phyloP scores from a whole-genome alignment of 2,888 invertebrate species.

The Arge pagana region DNA sequence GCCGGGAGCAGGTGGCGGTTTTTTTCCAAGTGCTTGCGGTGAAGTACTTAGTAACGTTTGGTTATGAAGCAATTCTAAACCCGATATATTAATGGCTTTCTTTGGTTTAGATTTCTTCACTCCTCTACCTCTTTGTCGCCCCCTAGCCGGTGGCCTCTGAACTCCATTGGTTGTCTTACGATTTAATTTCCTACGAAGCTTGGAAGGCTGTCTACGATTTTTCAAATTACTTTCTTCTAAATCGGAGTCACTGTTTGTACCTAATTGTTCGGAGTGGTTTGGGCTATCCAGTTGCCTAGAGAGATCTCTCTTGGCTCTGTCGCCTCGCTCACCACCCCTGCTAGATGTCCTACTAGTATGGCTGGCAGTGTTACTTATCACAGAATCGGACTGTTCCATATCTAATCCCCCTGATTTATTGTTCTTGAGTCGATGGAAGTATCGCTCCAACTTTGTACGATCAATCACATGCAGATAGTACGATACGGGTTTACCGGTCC shows the following conservation, averaged over 20 bases:
- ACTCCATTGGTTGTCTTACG: constrained; percentile 46
- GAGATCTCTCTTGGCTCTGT: constrained; percentile 61
- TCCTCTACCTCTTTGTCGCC: constrained; percentile 61
- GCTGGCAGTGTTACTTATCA: constrained; percentile 58
- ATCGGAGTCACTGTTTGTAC: constrained; percentile 54
- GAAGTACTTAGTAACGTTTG: constrained; percentile 88
- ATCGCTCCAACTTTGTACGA: constrained; percentile 94
- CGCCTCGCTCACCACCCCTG: constrained; percentile 50
- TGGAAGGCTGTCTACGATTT: constrained; percentile 47
- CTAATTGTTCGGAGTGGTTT: constrained; percentile 52
- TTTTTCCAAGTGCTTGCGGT: constrained; percentile 72
- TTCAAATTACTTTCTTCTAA: constrained; percentile 47
- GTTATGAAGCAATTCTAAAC: constrained; percentile 85
- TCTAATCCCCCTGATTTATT: constrained; percentile 52
- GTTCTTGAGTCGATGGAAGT: constrained; percentile 93
- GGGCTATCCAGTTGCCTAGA: constrained; percentile 61
- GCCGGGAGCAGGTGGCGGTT: constrained; percentile 85
- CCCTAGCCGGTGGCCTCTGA: constrained; percentile 42
- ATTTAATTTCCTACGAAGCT: constrained; percentile 51
- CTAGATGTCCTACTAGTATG: constrained; percentile 51
- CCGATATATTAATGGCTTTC: constrained; percentile 78
- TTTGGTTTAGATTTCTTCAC: constrained; percentile 67
- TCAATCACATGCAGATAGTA: constrained; percentile 99
- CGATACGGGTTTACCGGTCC: constrained; percentile 98
- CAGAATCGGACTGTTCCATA: constrained; percentile 55